phyloP scores from a whole-genome alignment of 1,140 invertebrate genomes.

The Drosophila asahinai region DNA sequence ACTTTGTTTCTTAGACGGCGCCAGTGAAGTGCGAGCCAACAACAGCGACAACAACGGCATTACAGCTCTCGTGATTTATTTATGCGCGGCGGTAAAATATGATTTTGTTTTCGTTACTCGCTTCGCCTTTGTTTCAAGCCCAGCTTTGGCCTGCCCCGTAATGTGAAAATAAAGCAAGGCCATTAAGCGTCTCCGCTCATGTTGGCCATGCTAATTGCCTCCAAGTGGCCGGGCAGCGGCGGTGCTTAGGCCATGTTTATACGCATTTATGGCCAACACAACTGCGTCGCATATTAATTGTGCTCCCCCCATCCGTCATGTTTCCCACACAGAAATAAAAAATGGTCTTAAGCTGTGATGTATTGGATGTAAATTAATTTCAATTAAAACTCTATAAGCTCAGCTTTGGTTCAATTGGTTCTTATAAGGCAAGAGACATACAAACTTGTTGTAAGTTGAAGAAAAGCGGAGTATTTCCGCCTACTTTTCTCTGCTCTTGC shows the following conservation, averaged over 20 bases:
- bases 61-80: constrained; percentile 68
- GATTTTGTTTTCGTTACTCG: constrained; percentile 65
- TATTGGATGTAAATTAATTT: constrained; percentile 22
- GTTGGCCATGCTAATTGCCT: constrained; percentile 72
- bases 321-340: constrained; percentile 20
- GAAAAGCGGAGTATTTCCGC: neutral
- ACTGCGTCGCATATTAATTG: constrained; percentile 78
- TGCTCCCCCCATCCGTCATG: constrained; percentile 16
- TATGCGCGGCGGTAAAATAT: constrained; percentile 79
- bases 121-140: constrained; percentile 36
- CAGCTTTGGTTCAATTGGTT: neutral
- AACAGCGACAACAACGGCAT: constrained; percentile 53
- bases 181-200: constrained; percentile 50
- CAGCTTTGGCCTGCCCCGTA: constrained; percentile 5
- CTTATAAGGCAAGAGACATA: neutral
- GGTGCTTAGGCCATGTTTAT: constrained; percentile 23
- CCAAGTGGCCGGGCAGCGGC: constrained; percentile 3
- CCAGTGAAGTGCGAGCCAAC: constrained; percentile 55
- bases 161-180: constrained; percentile 55
- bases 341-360: constrained; percentile 10
- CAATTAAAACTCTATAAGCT: constrained; percentile 4
- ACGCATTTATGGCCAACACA: constrained; percentile 49
- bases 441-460: neutral
- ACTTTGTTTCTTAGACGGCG: constrained; percentile 56
- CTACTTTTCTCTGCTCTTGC: too few relatives aligned